Evolutionary conservation across 2,888 invertebrate genomes (phyloP), one percentile per base, ranked within the genome.

Genomic region (Napeogenes inachia): DNA sequence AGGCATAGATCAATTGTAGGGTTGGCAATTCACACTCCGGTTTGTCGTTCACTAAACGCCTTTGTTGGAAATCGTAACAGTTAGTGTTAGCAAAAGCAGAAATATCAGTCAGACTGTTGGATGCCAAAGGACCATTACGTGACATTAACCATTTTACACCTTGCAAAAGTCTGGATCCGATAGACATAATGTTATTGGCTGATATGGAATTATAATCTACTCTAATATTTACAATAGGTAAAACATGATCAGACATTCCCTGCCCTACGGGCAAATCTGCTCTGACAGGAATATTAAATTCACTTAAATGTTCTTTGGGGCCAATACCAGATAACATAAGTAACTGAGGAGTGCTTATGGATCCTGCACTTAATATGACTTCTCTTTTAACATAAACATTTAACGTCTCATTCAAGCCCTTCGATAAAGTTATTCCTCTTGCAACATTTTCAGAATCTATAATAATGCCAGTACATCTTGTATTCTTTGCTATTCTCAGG

Each of bases 271-370:
- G 76, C 21, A 82, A 62, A 60, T 85, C 72, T 0, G 70, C 72
- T 45, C 70, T 72, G 3, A 81, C 75, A 0, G 70, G 61, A 21
- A 87, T 78, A 0, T 71, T 70, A 58, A 81, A 68, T 4, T 65
- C 55, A 4, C 65, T 45, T 45, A 87, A 70, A 56, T 84, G 84
- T 0, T 74, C 70, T 2, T 75, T 71, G 2, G 76, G 82, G 0
- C 87, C 87, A 2, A 87, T 66, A 0, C 87, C 87, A 1, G 87
- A 87, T 33, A 80, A 62, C 82, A 83, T 74, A 57, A 87, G 62
- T 60, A 87, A 73, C 47, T 86, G 84, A 8, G 87, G 79, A 1
- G 82, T 81, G 0, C 75, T 82, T 2, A 86, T 65, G 0, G 85
- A 62, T 0, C 87, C 87, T 0, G 87, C 85, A 45, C 82, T 78